These are phyloP conservation scores for Acipenser ruthenus DNA, from an alignment of 2,797 vertebrate genomes.

Conservation along the genomic window DNA sequence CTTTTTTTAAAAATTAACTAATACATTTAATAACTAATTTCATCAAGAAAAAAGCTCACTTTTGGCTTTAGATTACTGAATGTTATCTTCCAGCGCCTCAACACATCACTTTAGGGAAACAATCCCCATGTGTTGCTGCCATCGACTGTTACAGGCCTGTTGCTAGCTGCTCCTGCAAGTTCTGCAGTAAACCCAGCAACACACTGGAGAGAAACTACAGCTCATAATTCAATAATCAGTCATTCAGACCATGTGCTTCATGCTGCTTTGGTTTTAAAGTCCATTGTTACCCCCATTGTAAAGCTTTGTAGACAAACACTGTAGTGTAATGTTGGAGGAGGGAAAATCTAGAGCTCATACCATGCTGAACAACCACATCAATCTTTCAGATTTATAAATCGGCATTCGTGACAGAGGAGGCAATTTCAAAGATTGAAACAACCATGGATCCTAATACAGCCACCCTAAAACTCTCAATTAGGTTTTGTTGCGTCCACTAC, in stretches of 20 bases:
- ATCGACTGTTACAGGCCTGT: background rate
- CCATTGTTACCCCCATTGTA: background rate
- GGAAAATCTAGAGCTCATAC: background rate
- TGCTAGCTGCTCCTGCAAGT: background rate
- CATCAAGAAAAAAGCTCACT: too few species aligned
- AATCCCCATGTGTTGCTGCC: background rate
- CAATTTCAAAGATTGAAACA: too few species aligned
- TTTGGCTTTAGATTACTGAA: background rate
- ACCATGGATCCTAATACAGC: background rate
- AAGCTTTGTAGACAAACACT: background rate
- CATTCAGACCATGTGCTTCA: background rate
- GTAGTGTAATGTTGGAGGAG: background rate
- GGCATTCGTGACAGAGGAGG: background rate
- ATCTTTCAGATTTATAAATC: background rate
- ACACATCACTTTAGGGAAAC: background rate
- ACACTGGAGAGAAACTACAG: background rate
- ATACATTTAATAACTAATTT: background rate
- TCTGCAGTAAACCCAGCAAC: background rate
- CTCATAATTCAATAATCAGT: background rate
- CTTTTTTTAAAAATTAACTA: background rate
- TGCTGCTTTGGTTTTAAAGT: background rate
- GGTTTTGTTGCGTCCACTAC: background rate
- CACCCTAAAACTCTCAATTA: background rate
- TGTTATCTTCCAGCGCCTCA: background rate
- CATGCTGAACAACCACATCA: background rate